Evolutionary conservation across 2,113 vertebrate genomes (phyloP).

Genomic region (Scomber japonicus): DNA sequence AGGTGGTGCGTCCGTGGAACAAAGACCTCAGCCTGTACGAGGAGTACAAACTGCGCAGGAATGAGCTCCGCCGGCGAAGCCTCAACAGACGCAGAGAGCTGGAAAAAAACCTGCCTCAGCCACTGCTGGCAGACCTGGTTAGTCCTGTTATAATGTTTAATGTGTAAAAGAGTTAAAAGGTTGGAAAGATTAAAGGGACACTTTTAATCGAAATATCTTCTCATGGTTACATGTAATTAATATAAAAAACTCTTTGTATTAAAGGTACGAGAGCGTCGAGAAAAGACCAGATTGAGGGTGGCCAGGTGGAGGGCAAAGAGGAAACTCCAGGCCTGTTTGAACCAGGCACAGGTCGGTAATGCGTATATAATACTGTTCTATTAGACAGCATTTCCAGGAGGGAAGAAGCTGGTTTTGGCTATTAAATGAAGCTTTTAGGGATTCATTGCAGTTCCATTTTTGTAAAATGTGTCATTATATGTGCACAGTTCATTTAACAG

Average conservation of each 20-base stretch:
- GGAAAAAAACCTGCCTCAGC: slow-evolving; percentile 84
- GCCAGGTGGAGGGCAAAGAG: slow-evolving; percentile 79
- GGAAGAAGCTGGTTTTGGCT: not conserved
- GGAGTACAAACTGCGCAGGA: slow-evolving; percentile 81
- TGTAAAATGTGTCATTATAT: not conserved
- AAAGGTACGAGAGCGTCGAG: slow-evolving; percentile 76
- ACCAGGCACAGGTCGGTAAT: slow-evolving; percentile 67
- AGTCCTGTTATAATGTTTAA: not conserved
- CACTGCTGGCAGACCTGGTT: slow-evolving; percentile 82
- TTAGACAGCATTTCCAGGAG: too few species aligned
- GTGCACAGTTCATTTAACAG: not conserved
- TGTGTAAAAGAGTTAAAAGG: too few species aligned
- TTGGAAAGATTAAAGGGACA: not conserved
- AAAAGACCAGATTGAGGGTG: slow-evolving; percentile 79
- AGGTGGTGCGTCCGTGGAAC: slow-evolving; percentile 65
- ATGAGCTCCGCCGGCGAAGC: slow-evolving; percentile 77
- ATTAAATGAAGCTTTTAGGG: not conserved
- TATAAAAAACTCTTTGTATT: not conserved
- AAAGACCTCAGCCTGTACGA: slow-evolving; percentile 82
- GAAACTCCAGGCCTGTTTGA: slow-evolving; percentile 76
- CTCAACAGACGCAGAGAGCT: slow-evolving; percentile 77
- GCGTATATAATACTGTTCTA: not conserved
- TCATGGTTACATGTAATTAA: not conserved
- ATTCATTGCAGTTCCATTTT: not conserved
- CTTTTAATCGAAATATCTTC: not conserved